These are phyloP conservation scores for Prorops nasuta DNA, from an alignment of 1,140 invertebrate species.

Conservation along the genomic window DNA sequence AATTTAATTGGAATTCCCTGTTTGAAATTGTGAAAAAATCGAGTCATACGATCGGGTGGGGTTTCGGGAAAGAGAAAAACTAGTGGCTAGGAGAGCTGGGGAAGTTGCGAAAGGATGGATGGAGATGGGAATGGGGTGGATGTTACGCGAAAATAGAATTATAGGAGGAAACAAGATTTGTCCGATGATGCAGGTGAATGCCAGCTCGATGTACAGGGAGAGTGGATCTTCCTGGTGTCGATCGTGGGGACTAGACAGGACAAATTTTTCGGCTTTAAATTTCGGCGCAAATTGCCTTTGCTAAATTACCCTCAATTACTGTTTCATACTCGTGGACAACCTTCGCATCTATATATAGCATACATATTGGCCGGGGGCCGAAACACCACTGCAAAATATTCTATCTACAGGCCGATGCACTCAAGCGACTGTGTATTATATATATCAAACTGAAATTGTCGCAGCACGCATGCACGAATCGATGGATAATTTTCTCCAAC, in stretches of 20 bases:
- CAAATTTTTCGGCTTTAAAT: conserved; percentile 45
- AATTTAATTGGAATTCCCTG: conserved; percentile 50
- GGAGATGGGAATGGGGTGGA: neutral
- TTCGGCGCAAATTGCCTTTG: conserved; percentile 37
- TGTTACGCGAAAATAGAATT: conserved; percentile 51
- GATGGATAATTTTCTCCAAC: conserved; percentile 32
- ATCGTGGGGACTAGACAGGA: conserved; percentile 11
- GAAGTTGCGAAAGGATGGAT: neutral
- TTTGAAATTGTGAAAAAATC: conserved; percentile 49
- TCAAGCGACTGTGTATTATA: neutral
- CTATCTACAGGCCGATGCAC: conserved; percentile 12
- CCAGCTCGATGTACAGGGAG: conserved; percentile 21
- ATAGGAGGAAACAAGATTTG: conserved; percentile 44
- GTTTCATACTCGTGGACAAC: conserved; percentile 12
- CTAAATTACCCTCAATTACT: conserved; percentile 46
- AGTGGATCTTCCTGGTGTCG: neutral
- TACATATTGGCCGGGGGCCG: conserved; percentile 8
- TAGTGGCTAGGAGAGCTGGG: too few species aligned
- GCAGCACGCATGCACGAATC: conserved; percentile 14
- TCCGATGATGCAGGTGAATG: conserved; percentile 43
- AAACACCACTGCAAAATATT: conserved; percentile 26
- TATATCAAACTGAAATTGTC: too few species aligned
- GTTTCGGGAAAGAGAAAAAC: too few species aligned
- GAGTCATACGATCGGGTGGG: conserved; percentile 44
- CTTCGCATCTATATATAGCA: conserved; percentile 7